Conservation (phyloP, 1,140 invertebrate species). For the Drosophila tsacasi region DNA sequence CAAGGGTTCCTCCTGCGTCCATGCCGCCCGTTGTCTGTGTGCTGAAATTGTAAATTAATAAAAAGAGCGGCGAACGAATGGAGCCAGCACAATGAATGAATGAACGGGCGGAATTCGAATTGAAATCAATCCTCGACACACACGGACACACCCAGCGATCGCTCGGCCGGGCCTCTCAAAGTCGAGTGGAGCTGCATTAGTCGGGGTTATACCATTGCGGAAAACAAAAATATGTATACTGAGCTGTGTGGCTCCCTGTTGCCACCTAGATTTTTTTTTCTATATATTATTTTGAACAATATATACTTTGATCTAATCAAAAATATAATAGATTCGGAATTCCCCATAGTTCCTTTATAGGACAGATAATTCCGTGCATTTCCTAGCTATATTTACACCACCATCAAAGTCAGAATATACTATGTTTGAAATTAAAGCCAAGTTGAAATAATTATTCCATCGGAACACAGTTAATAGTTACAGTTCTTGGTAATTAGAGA, state of each 20-base stretch:
- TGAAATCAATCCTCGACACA: conserved; percentile 73
- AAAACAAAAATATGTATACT: conserved; percentile 11
- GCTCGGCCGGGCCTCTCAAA: conserved; percentile 34
- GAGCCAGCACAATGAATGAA: conserved; percentile 66
- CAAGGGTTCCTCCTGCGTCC: conserved; percentile 37
- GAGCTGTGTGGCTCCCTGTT: conserved; percentile 8
- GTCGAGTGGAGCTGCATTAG: conserved; percentile 49
- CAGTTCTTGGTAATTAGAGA: too few species aligned
- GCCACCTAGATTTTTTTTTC: neutral
- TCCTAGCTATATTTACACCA: neutral
- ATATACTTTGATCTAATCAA: conserved; percentile 23
- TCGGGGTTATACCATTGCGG: conserved; percentile 16
- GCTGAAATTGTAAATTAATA: conserved; percentile 82
- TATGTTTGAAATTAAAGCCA: neutral
- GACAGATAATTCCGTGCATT: neutral
- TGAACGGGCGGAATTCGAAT: conserved; percentile 75
- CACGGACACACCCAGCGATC: conserved; percentile 37
- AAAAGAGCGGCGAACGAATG: conserved; percentile 52
- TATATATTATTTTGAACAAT: neutral
- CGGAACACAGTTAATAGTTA: neutral
- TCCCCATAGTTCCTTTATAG: neutral
- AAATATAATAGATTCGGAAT: conserved; percentile 1
- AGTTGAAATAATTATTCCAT: neutral
- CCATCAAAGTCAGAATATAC: neutral
- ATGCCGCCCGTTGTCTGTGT: conserved; percentile 19